Evolutionary conservation across 2,888 invertebrate genomes (phyloP).

Genomic region (Aphodius granarius): DNA sequence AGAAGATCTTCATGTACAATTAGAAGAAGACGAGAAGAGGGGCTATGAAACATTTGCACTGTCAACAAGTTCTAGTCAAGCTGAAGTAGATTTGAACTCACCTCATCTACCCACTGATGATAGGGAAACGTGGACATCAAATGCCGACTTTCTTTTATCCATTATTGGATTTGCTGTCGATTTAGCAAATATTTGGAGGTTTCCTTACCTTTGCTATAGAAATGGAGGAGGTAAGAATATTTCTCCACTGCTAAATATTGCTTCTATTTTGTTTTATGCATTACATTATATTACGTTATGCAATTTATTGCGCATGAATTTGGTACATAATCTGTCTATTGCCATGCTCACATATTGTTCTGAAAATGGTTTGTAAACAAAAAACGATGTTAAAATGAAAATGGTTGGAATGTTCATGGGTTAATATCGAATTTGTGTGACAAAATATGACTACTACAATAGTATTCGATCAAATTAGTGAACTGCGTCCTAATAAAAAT

Average conservation of each 20-base stretch:
- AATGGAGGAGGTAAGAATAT: conserved; percentile 69
- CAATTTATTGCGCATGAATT: too few species aligned
- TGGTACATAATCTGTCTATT: too few species aligned
- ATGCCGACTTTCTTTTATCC: conserved; percentile 78
- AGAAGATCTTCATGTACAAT: conserved; percentile 55
- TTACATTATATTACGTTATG: not conserved
- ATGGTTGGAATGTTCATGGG: too few species aligned
- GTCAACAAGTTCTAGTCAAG: conserved; percentile 51
- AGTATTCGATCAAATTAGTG: too few species aligned
- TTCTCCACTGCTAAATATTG: too few species aligned
- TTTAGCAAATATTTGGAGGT: conserved; percentile 84
- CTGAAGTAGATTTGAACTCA: conserved; percentile 50
- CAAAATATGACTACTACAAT: too few species aligned
- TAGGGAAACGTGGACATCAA: conserved; percentile 80
- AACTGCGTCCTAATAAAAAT: too few species aligned
- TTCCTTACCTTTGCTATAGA: conserved; percentile 77
- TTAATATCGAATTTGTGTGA: too few species aligned
- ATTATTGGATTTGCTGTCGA: conserved; percentile 87
- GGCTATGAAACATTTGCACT: conserved; percentile 51
- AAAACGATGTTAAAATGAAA: too few species aligned
- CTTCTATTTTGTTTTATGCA: too few species aligned
- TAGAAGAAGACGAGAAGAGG: conserved; percentile 52
- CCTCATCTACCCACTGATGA: conserved; percentile 55
- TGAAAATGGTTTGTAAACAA: too few species aligned
- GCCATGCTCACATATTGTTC: too few species aligned